These are phyloP conservation scores for Calcarius ornatus DNA, from an alignment of 2,113 vertebrate genomes.

Conservation along the genomic window DNA sequence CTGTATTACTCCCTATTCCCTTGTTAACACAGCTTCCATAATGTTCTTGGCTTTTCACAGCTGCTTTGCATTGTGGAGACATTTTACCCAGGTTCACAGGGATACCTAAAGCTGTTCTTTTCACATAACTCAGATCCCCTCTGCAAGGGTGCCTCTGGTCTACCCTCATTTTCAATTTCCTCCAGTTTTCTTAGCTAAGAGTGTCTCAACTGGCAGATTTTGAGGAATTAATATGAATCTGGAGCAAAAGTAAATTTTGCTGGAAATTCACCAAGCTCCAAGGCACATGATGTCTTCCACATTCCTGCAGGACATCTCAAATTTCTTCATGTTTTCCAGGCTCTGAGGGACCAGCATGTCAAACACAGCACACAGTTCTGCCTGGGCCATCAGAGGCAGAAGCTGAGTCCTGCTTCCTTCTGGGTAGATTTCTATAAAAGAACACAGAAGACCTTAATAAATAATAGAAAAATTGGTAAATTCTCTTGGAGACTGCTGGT, in stretches of 20 bases:
- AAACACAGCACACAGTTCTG: neutral
- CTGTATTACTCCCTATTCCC: neutral
- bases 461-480: neutral
- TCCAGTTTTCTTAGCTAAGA: neutral
- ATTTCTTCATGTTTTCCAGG: constrained; percentile 13
- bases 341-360: neutral
- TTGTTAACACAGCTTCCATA: neutral
- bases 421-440: neutral
- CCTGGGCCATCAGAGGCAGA: neutral
- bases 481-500: neutral
- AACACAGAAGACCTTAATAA: neutral
- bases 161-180: neutral
- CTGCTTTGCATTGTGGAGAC: neutral
- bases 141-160: neutral
- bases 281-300: neutral
- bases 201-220: neutral
- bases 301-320: constrained; percentile 4
- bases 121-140: neutral
- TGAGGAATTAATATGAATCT: neutral
- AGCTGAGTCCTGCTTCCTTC: neutral
- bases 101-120: neutral
- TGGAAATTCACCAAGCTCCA: neutral
- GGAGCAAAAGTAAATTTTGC: neutral
- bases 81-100: neutral
- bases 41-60: neutral